phyloP scores from a whole-genome alignment of 2,888 invertebrate species.

The Zootermopsis nevadensis region DNA sequence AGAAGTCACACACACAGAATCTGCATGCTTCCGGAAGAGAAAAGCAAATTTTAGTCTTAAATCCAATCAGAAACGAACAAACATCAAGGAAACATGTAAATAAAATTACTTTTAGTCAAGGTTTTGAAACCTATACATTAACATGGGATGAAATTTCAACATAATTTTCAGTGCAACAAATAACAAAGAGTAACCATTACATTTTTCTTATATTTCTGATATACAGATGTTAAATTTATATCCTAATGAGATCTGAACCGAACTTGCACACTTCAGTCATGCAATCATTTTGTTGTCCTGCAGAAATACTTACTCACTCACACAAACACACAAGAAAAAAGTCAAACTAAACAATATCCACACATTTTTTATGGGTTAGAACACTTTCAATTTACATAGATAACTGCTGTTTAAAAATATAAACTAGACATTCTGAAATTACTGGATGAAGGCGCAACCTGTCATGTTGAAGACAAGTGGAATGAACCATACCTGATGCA shows the following conservation, averaged over 20 bases:
- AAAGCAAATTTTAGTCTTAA: too few relatives aligned
- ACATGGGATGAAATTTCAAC: background rate
- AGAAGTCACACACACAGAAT: background rate
- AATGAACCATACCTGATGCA: slow-evolving; percentile 25
- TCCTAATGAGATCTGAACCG: slow-evolving; percentile 18
- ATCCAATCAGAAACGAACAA: background rate
- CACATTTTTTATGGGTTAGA: slow-evolving; percentile 5
- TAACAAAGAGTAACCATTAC: background rate
- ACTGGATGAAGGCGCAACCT: slow-evolving; percentile 21
- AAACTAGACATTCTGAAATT: slow-evolving; percentile 4
- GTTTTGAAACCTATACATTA: background rate
- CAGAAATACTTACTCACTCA: too few relatives aligned
- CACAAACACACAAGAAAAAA: background rate
- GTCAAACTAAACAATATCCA: slow-evolving; percentile 5
- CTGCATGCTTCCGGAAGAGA: too few relatives aligned
- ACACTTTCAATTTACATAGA: slow-evolving; percentile 24
- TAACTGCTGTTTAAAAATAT: slow-evolving; percentile 27
- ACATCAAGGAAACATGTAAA: background rate
- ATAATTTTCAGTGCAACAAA: slow-evolving; percentile 16
- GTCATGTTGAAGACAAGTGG: slow-evolving; percentile 24
- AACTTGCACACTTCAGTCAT: slow-evolving; percentile 6
- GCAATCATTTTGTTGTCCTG: background rate
- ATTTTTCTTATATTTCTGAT: background rate
- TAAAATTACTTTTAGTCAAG: background rate
- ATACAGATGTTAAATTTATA: background rate